Percentiles rank a stretch among this genome's conserved stretches.
phyloP scores from a whole-genome alignment of 2,113 vertebrate species.

The Tachysurus vachellii region DNA sequence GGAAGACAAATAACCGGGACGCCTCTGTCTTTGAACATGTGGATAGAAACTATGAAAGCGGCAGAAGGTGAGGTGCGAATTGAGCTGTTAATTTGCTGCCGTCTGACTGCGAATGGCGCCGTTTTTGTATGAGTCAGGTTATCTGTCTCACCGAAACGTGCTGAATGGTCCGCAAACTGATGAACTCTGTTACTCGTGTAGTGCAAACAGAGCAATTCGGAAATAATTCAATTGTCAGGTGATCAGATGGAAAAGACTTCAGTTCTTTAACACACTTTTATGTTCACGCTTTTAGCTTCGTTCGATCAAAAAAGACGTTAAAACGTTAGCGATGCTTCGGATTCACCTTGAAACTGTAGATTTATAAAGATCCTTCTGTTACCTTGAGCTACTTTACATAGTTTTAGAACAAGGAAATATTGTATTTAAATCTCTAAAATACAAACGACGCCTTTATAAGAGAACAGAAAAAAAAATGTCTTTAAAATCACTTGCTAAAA shows the following conservation, averaged over 20 bases:
- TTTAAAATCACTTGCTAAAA: neutral
- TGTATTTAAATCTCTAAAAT: neutral
- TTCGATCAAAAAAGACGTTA: neutral
- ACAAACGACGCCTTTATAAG: neutral
- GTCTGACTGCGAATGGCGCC: slow-evolving; percentile 27
- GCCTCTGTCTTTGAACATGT: neutral
- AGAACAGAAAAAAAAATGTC: neutral
- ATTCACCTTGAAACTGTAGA: neutral
- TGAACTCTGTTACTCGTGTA: slow-evolving; percentile 5
- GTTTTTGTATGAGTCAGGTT: slow-evolving; percentile 36
- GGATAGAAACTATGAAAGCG: slow-evolving; percentile 23
- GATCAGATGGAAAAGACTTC: neutral
- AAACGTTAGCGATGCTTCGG: neutral
- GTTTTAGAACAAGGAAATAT: neutral
- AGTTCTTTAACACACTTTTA: neutral
- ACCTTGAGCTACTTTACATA: neutral
- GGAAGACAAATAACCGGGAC: slow-evolving; percentile 14
- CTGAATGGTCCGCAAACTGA: slow-evolving; percentile 12
- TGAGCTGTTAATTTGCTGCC: slow-evolving; percentile 36
- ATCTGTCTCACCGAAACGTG: slow-evolving; percentile 29
- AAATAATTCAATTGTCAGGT: neutral
- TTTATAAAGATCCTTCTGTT: neutral
- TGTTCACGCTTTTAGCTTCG: neutral
- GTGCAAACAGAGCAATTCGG: neutral
- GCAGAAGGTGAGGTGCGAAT: slow-evolving; percentile 27